phyloP scores from a whole-genome alignment of 2,797 vertebrate genomes.

The Vireo griseus region DNA sequence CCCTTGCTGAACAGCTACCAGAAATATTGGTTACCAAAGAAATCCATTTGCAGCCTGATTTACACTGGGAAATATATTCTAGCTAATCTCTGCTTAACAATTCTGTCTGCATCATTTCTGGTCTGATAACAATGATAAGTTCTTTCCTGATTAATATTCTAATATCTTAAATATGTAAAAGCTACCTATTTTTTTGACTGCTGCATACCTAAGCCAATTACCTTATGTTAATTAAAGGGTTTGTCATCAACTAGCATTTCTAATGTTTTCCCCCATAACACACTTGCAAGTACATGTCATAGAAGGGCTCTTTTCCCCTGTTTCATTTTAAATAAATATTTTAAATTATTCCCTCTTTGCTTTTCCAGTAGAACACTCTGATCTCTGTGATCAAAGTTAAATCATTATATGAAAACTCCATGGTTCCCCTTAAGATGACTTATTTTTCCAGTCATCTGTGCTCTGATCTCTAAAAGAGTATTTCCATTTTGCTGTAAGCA shows the following conservation, averaged over 20 bases:
- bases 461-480: conserved; percentile 23
- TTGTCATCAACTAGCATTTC: conserved; percentile 44
- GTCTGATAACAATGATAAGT: conserved; percentile 47
- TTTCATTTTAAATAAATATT: conserved; percentile 42
- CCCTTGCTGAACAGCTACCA: neutral
- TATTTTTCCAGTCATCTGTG: neutral
- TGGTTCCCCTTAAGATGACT: neutral
- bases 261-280: conserved; percentile 5
- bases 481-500: conserved; percentile 13
- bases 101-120: conserved; percentile 50
- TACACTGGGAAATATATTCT: neutral
- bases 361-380: conserved; percentile 3
- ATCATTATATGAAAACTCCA: neutral
- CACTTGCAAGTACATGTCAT: conserved; percentile 12
- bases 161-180: conserved; percentile 67
- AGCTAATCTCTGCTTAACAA: conserved; percentile 53
- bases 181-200: conserved; percentile 38
- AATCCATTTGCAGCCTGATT: neutral
- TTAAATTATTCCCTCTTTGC: conserved; percentile 23
- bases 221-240: conserved; percentile 56
- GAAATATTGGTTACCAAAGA: neutral
- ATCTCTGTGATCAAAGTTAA: conserved; percentile 43
- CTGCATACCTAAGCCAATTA: conserved; percentile 33
- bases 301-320: neutral
- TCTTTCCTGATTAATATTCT: conserved; percentile 54